These are phyloP conservation scores for Chelonus formosanus DNA, from an alignment of 2,888 invertebrate genomes.

Conservation along the genomic window DNA sequence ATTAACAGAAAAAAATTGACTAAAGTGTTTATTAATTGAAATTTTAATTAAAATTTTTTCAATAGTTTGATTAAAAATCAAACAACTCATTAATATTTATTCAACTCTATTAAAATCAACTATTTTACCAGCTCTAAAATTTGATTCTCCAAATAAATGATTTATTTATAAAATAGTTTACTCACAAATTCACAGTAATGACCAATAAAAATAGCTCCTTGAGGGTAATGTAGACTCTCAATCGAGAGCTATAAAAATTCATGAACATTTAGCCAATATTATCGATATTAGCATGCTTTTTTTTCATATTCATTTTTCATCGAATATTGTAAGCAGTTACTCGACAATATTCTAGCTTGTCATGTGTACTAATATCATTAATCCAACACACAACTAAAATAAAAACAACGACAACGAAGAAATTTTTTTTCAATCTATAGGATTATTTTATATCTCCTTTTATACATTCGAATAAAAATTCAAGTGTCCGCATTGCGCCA, in stretches of 20 bases:
- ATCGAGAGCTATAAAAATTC: constrained; percentile 9
- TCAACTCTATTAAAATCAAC: too few species aligned
- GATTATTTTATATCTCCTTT: constrained; percentile 11
- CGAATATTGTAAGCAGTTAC: neutral
- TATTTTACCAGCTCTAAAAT: too few species aligned
- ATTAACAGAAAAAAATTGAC: too few species aligned
- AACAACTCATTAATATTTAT: too few species aligned
- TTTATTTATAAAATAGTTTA: constrained; percentile 3
- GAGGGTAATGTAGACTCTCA: constrained; percentile 4
- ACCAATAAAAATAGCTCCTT: neutral
- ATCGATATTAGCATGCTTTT: constrained; percentile 4
- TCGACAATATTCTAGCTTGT: neutral
- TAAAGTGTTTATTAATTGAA: too few species aligned
- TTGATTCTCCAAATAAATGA: too few species aligned
- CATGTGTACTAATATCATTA: too few species aligned
- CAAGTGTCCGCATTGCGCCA: constrained; percentile 2
- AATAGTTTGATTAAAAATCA: too few species aligned
- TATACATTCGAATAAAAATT: neutral
- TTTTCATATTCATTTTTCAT: constrained; percentile 15
- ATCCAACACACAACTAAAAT: too few species aligned
- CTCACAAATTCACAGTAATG: too few species aligned
- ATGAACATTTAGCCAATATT: constrained; percentile 3
- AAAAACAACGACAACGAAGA: too few species aligned
- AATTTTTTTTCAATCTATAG: neutral
- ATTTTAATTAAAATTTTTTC: too few species aligned